Conservation (phyloP, 2,888 invertebrate species). For the Pycnomerus fuliginosus region DNA sequence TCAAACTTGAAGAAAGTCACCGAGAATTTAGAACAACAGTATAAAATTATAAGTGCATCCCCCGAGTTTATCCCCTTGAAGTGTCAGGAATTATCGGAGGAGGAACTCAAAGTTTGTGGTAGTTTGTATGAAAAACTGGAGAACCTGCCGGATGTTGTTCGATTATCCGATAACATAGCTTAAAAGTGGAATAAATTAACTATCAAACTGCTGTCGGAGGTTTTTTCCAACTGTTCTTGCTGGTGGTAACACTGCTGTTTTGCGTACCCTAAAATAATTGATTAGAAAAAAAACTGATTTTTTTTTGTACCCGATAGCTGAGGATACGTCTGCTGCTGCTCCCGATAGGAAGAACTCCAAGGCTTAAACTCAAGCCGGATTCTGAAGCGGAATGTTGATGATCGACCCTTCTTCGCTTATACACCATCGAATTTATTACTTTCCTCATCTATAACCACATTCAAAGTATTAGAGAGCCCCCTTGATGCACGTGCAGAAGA, state of each 20-base stretch:
- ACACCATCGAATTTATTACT: conserved; percentile 42
- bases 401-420: conserved; percentile 36
- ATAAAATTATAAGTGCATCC: conserved; percentile 53
- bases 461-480: too few species aligned
- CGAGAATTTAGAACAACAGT: conserved; percentile 54
- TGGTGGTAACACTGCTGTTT: conserved; percentile 41
- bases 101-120: conserved; percentile 53
- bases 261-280: conserved; percentile 45
- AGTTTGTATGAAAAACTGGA: conserved; percentile 57
- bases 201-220: conserved; percentile 43
- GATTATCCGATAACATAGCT: conserved; percentile 60
- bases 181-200: too few species aligned
- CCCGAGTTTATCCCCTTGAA: conserved; percentile 55
- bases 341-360: conserved; percentile 51
- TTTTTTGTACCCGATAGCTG: conserved; percentile 50
- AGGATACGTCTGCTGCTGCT: conserved; percentile 47
- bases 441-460: conserved; percentile 37
- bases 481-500: too few species aligned
- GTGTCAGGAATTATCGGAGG: conserved; percentile 54
- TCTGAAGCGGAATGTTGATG: conserved; percentile 51
- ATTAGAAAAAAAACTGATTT: too few species aligned
- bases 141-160: conserved; percentile 59
- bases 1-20: conserved; percentile 53
- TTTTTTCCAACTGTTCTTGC: conserved; percentile 44
- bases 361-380: conserved; percentile 54